Percentiles rank a stretch among this genome's conserved stretches.
Conservation (phyloP, 2,888 invertebrate species). For the Ecliptopera silaceata region DNA sequence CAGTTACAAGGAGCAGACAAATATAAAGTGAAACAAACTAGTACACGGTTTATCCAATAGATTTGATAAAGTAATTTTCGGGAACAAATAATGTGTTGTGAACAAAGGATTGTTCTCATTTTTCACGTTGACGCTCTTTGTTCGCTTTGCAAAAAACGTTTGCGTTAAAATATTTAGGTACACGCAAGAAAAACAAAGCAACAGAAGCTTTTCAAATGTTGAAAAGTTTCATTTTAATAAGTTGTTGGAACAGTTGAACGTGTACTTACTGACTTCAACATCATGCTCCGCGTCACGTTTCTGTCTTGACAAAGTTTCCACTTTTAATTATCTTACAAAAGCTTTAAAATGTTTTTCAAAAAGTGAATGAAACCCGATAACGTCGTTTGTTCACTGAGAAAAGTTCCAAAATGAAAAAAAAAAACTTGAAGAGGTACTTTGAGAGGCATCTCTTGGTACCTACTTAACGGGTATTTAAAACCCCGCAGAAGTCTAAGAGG, state of each 20-base stretch:
- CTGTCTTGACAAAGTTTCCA: constrained; percentile 1
- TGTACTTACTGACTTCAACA: background rate
- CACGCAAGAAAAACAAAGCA: background rate
- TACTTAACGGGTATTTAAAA: too few relatives aligned
- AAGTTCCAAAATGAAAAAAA: too few relatives aligned
- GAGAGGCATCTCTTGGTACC: too few relatives aligned
- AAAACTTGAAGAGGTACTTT: too few relatives aligned
- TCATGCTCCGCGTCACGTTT: constrained; percentile 11
- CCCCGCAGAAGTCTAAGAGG: too few relatives aligned
- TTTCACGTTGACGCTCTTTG: background rate
- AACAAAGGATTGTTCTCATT: too few relatives aligned
- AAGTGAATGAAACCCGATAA: constrained; percentile 12
- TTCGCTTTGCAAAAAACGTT: too few relatives aligned
- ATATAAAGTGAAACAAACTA: too few relatives aligned
- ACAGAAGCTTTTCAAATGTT: background rate
- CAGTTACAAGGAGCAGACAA: too few relatives aligned
- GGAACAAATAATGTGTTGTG: too few relatives aligned
- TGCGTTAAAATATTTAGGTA: background rate
- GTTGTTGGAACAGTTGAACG: background rate
- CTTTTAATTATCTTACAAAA: constrained; percentile 5
- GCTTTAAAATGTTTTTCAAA: constrained; percentile 10
- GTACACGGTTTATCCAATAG: too few relatives aligned
- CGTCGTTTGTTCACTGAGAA: constrained; percentile 21
- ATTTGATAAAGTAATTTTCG: too few relatives aligned
- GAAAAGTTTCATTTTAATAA: background rate